Base-by-base conservation (phyloP, 2,888 invertebrate species). In the Drosophila paracracens region DNA sequence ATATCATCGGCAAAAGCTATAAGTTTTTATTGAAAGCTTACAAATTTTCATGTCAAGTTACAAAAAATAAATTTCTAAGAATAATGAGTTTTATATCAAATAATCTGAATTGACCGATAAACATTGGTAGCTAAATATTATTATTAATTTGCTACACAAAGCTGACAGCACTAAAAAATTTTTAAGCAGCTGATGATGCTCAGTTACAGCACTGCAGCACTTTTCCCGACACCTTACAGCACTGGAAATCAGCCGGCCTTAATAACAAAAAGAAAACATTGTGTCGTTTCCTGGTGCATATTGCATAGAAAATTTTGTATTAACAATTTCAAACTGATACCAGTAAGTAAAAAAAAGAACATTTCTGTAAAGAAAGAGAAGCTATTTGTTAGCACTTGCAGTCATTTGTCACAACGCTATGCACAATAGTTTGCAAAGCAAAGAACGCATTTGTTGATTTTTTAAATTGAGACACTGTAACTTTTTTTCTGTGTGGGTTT, bases 181-280 rank as follows among this genome's bases (percentile, higher is more conserved):
- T 33, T 33, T 33, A 13, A 25, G 16, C 8, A 36, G 6, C 2
- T 50, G 11, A 43, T 33, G 11, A 38, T 21, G 21, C 10, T 18
- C 33, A 21, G 10, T 7, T 50, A 16, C 53, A 61, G 13, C 33
- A n/a, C 5, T 25, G 0, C 40, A 18, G 10, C 33, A 16, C 25
- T 36, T 53, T 8, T 25, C 2, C 18, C 2, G 3, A 46, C 36
- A 29, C 16, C 50, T 62, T 18, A 16, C 56, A 72, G 11, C 75
- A 75, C 67, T 63, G 33, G 6, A 31, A 40, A 33, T 63, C 76
- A 76, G 70, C 76, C 76, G 76, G 77, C 51, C 38, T 54, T 43
- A 76, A 76, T 67, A 58, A 76, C 35, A 77, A 77, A 70, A 70
- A 48, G 10, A 57, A 65, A 62, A 57, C 60, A 65, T 67, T 75